Conservation (phyloP, 2,888 invertebrate species). For the Lissocephala sabroskyi region DNA sequence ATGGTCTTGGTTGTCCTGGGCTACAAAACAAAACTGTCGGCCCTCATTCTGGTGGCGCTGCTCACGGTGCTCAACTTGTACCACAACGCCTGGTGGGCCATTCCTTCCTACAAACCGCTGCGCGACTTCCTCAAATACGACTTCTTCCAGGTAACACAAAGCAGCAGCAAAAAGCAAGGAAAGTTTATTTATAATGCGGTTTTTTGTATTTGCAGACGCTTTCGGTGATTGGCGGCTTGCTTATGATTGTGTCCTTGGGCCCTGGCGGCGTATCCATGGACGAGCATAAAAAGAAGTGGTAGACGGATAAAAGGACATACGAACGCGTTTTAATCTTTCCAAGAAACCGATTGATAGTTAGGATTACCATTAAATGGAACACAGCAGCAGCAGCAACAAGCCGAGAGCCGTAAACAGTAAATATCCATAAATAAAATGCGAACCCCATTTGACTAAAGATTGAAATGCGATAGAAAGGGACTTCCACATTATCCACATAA, state of each 20-base stretch:
- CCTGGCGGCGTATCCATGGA: conserved; percentile 99
- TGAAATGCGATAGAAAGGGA: conserved; percentile 34
- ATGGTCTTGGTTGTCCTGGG: conserved; percentile 98
- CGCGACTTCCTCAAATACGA: conserved; percentile 99
- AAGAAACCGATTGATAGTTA: conserved; percentile 43
- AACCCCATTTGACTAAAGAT: conserved; percentile 34
- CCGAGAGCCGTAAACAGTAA: not conserved
- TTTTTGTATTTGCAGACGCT: conserved; percentile 81
- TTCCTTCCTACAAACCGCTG: conserved; percentile 95
- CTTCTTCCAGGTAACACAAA: conserved; percentile 93
- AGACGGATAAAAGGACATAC: conserved; percentile 43
- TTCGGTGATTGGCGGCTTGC: conserved; percentile 97
- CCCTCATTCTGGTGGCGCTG: conserved; percentile 92
- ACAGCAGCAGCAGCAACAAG: conserved; percentile 47
- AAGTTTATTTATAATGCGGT: not conserved
- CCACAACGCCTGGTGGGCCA: conserved; percentile 98
- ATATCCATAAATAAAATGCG: not conserved
- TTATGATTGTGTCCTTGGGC: conserved; percentile 98
- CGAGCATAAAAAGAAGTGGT: conserved; percentile 97
- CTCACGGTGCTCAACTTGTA: conserved; percentile 93
- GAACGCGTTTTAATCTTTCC: conserved; percentile 45
- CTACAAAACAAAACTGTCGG: conserved; percentile 98
- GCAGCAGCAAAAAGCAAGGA: no score
- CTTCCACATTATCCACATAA: conserved; percentile 52
- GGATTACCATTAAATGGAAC: conserved; percentile 59